Conservation (phyloP, 1,140 invertebrate species). For the Hydropsyche tenuis region DNA sequence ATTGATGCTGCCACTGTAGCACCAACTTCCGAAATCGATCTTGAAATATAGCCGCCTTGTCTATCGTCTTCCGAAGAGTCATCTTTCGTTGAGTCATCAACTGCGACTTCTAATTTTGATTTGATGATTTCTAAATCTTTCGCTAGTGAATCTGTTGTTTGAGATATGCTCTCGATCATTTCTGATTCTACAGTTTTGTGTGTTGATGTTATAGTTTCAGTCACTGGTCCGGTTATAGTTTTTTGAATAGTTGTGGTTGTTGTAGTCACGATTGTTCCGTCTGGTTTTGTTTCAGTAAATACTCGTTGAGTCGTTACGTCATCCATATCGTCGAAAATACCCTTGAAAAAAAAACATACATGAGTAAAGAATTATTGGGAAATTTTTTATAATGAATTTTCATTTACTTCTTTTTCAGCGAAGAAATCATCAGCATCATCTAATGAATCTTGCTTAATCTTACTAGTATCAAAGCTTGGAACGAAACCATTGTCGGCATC, state of each 20-base stretch:
- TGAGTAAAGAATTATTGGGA: constrained; percentile 7
- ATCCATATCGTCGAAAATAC: constrained; percentile 35
- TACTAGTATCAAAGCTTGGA: constrained; percentile 60
- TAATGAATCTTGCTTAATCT: constrained; percentile 61
- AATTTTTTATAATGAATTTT: too few species aligned
- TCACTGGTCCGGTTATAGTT: neutral
- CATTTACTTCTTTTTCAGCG: constrained; percentile 60
- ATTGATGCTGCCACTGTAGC: constrained; percentile 38
- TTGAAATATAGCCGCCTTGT: constrained; percentile 21
- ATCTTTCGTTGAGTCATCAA: neutral
- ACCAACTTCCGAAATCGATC: constrained; percentile 40
- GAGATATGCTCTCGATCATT: constrained; percentile 1
- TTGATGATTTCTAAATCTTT: constrained; percentile 20
- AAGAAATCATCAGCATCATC: constrained; percentile 62
- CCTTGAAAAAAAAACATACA: constrained; percentile 23
- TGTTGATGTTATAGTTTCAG: constrained; percentile 5
- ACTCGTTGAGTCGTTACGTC: constrained; percentile 12
- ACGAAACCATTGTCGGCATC: constrained; percentile 57
- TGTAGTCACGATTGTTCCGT: neutral
- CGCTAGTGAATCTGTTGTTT: constrained; percentile 1
- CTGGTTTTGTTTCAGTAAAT: constrained; percentile 14
- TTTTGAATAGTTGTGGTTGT: constrained; percentile 27
- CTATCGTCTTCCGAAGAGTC: constrained; percentile 27
- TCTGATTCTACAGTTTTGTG: constrained; percentile 6
- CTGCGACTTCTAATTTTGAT: constrained; percentile 8